Evolutionary conservation across 2,113 vertebrate species (phyloP), one percentile per base, ranked within the genome.

Genomic region (Nannobrachium achirus): DNA sequence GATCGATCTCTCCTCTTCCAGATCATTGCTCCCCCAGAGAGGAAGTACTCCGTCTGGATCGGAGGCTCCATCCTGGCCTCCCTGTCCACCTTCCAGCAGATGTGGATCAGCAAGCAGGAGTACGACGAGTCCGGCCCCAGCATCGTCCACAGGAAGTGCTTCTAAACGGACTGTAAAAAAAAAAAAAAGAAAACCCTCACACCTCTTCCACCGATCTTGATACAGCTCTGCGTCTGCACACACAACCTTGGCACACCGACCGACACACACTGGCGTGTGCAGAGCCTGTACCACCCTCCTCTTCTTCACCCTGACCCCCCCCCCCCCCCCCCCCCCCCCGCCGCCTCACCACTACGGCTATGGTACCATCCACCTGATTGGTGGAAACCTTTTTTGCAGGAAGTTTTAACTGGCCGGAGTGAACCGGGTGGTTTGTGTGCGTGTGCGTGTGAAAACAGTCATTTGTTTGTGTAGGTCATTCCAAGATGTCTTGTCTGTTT

Each of bases 91-190:
- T 99, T 99, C 95, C 98, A 99, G 93, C 96, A 99, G 93, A 99
- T 99, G 97, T 99, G 98, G 96, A 99, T 99, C 94, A 99, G 95
- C 94, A 99, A 99, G 95, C 98, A 99, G 87, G 98, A 99, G 85
- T 99, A 99, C 0, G 97, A 99, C 0, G 97, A 99, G 92, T 97
- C 98, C 0, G 97, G 97, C 83, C 96, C 98, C 56, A 98, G 96
- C 95, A 98, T 99, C 15, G 97, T 99, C 86, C 98, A 99, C 95
- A 96, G 97, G 92, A 99, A 99, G 91, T 99, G 97, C 94, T 99
- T 98, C 95, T 99, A 99, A 94, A 95, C 73, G 93, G 93, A 94
- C 97, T 97, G 86, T 94, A 93, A 83, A 48, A 56, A 56, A 56
- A 73, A 87, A 77, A 93, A 83, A 48, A 56, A 56, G 53, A 73